Conservation (phyloP, 2,113 vertebrate genomes). For the Lepus europaeus region DNA sequence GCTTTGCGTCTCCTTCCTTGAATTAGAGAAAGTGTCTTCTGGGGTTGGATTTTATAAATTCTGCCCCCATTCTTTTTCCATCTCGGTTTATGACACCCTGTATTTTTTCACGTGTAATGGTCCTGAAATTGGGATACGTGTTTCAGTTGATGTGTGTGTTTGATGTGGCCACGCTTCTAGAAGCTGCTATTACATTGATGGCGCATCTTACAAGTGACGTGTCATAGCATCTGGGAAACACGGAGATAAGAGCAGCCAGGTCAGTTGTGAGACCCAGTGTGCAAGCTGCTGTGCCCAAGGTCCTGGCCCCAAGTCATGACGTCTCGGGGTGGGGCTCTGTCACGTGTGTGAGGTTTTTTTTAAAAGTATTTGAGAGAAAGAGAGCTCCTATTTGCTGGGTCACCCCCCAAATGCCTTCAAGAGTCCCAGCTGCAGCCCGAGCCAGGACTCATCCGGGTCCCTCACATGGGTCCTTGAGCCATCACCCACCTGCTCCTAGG, state of each 20-base stretch:
- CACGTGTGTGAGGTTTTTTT: neutral
- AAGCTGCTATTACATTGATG: slow-evolving; percentile 44
- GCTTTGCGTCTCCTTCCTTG: neutral
- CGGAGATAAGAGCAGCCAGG: neutral
- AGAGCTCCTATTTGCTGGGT: too few relatives aligned
- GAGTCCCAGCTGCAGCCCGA: too few relatives aligned
- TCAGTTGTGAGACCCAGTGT: neutral
- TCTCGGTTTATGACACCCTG: neutral
- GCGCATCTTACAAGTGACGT: neutral
- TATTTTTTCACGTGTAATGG: slow-evolving; percentile 5
- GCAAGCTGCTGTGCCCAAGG: neutral
- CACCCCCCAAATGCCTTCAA: too few relatives aligned
- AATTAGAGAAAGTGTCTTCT: slow-evolving; percentile 21
- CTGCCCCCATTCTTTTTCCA: neutral
- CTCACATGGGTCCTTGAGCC: too few relatives aligned
- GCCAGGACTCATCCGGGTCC: too few relatives aligned
- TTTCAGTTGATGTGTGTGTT: neutral
- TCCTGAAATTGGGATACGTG: neutral
- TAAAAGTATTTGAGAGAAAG: too few relatives aligned
- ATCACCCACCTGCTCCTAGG: too few relatives aligned
- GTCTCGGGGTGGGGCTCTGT: neutral
- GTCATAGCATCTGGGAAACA: neutral
- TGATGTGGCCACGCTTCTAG: neutral
- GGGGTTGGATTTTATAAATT: slow-evolving; percentile 13
- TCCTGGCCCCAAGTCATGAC: neutral